Evolutionary conservation across 2,888 invertebrate genomes (phyloP), one percentile per base, ranked within the genome.

Genomic region (Lasioglossum pauxillum): DNA sequence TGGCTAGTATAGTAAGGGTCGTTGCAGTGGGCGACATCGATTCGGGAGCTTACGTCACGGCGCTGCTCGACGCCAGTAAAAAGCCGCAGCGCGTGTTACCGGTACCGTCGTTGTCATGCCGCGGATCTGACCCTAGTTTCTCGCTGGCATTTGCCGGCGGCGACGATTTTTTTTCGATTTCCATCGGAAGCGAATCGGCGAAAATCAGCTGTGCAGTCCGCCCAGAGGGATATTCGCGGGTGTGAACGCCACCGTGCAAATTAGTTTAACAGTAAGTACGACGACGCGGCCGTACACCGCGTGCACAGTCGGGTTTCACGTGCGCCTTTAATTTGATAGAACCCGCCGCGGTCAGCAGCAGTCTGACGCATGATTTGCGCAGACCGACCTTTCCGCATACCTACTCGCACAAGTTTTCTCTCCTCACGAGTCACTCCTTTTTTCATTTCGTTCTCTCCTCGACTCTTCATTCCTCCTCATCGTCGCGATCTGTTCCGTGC

Each of bases 31-130:
- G 86, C 83, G 78, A 81, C 90, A 93, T 92, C 91, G 92, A 93
- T 92, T 92, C 88, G 86, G 87, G 87, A 78, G 84, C 87, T 92
- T 91, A 92, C 92, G 92, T 92, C 92, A 91, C 83, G 86, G 86
- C 87, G 87, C 85, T 78, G 81, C 77, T 57, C 78, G 83, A 84
- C 85, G 84, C 85, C 79, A 88, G 87, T 88, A 67, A 46, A 78
- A 72, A 79, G 71, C 82, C 83, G 79, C 85, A 83, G 49, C 64
- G 85, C 49, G 69, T 72, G 73, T 23, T 64, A 53, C 57, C 84
- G 82, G 78, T 84, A 82, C 80, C 75, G 64, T 83, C 71, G 86
- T 87, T 87, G 89, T 89, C 90, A 91, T 91, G 92, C 87, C 89
- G 91, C 91, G 89, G 90, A 89, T 92, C 91, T 90, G 90, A 93